These are phyloP conservation scores for Andrena praecox DNA, from an alignment of 2,888 invertebrate genomes.

Conservation along the genomic window DNA sequence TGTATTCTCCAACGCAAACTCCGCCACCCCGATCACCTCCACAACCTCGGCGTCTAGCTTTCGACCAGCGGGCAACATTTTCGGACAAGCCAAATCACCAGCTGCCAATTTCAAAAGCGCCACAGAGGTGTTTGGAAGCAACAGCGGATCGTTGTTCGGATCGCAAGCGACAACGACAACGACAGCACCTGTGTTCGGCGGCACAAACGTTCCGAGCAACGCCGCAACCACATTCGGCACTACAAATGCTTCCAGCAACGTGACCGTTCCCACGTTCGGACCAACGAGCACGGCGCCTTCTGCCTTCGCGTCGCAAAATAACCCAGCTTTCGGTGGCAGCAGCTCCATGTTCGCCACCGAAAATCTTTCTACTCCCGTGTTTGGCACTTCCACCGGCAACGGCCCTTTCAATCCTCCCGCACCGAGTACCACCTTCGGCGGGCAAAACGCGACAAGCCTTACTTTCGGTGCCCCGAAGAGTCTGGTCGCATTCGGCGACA, in stretches of 20 bases:
- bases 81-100: slow-evolving; percentile 50
- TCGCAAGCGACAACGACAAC: slow-evolving; percentile 35
- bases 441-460: slow-evolving; percentile 35
- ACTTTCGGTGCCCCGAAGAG: slow-evolving; percentile 49
- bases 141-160: slow-evolving; percentile 44
- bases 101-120: slow-evolving; percentile 7
- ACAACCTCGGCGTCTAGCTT: slow-evolving; percentile 17
- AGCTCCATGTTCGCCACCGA: slow-evolving; percentile 40
- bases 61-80: slow-evolving; percentile 41
- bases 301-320: slow-evolving; percentile 39
- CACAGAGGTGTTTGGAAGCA: slow-evolving; percentile 39
- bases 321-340: slow-evolving; percentile 13
- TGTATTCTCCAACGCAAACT: slow-evolving; percentile 8
- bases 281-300: slow-evolving; percentile 5
- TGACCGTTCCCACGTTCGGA: slow-evolving; percentile 39
- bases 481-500: slow-evolving; percentile 52
- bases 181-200: slow-evolving; percentile 31
- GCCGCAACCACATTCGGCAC: slow-evolving; percentile 41
- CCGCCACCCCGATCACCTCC: neutral
- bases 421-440: slow-evolving; percentile 32
- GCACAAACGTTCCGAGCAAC: slow-evolving; percentile 29
- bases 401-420: slow-evolving; percentile 30
- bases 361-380: slow-evolving; percentile 32
- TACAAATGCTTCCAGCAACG: slow-evolving; percentile 21
- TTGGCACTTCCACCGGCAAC: slow-evolving; percentile 39